Conservation (phyloP, 2,113 vertebrate genomes). For the Tragelaphus strepsiceros region DNA sequence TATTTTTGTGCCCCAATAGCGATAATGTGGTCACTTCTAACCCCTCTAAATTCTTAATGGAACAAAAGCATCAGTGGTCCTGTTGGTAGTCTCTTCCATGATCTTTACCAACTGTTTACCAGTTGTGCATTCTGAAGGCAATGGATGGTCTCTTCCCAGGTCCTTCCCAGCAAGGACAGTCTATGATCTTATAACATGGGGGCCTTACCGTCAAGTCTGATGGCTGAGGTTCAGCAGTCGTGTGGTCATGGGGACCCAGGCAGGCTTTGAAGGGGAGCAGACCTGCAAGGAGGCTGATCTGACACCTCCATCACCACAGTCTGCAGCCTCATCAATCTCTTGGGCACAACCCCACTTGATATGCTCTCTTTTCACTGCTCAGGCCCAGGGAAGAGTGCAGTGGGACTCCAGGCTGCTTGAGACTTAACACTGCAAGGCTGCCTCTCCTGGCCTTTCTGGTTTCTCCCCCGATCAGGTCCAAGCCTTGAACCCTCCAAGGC, state of each 20-base stretch:
- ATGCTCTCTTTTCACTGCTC: background rate
- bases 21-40: background rate
- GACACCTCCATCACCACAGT: background rate
- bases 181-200: background rate
- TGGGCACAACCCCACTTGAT: no score
- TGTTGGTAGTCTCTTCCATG: background rate
- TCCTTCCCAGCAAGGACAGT: background rate
- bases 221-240: no score
- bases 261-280: background rate
- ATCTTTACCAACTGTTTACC: background rate
- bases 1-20: background rate
- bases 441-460: background rate
- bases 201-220: background rate
- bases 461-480: background rate
- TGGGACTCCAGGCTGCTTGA: background rate
- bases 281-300: background rate
- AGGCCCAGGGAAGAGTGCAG: background rate
- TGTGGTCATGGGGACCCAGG: no score
- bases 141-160: background rate
- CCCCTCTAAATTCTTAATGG: background rate
- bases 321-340: background rate
- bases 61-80: background rate
- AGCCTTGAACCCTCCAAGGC: background rate
- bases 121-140: background rate
- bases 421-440: background rate